Base-by-base conservation (phyloP, 1,140 invertebrate species). In the Hyles vespertilio region DNA sequence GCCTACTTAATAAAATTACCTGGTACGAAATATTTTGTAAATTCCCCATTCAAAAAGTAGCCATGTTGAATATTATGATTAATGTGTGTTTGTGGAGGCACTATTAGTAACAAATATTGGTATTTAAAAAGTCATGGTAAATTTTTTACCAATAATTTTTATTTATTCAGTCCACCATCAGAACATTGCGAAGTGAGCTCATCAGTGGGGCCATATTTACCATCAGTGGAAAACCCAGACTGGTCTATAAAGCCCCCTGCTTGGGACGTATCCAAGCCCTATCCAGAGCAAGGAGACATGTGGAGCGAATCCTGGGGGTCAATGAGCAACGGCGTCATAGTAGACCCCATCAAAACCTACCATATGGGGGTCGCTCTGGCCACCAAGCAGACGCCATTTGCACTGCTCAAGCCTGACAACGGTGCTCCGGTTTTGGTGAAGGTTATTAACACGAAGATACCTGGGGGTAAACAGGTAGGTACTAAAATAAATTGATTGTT, bases 361-460 rank as follows among this genome's bases (percentile, higher is more conserved):
- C 85, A 89, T 48, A 89, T 87, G 85, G 77, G 77, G 2, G 77
- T 87, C 0, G 85, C 85, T 46, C 44, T 87, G 56, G 84, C 82
- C 2, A 84, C 74, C 0, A 77, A 72, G 32, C 84, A 89, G 50
- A 86, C 84, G 0, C 84, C 86, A 9, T 89, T 89, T 52, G 86
- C 86, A 9, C 63, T 87, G 50, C 63, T 89, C 32, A 84, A 86
- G 43, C 81, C 84, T 48, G 78, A 86, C 47, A 74, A 70, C 45
- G 74, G 75, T 3, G 61, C 70, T 5, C 80, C 84, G 3, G 82
- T 89, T 1, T 52, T 89, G 32, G 86, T 89, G n/a, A 89, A 87
- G 47, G 78, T 89, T 1, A 69, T 87, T 55, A 80, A 89, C 66
- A 80, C 78, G 3, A 75, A 76, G 48, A 54, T 86, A 3, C 86